A percentile compares a stretch with the other conserved stretches of the same genome.
These are phyloP conservation scores for Temnothorax longispinosus DNA, from an alignment of 1,140 invertebrate species.

Conservation along the genomic window DNA sequence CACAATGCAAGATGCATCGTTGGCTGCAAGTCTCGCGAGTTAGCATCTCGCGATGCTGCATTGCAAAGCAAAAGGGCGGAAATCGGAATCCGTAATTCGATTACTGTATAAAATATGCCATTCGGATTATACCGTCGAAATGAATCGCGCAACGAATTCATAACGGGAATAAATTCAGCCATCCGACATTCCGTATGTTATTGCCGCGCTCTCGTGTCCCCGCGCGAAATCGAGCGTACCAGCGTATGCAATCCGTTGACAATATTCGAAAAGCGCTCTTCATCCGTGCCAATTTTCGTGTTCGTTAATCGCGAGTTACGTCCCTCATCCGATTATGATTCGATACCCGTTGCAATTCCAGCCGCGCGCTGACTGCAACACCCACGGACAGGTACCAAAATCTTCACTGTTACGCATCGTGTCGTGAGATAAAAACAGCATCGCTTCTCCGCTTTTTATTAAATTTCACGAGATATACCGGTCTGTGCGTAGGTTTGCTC, in stretches of 20 bases:
- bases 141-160: slow-evolving; percentile 35
- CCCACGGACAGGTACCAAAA: slow-evolving; percentile 20
- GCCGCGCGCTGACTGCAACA: slow-evolving; percentile 11
- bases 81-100: slow-evolving; percentile 40
- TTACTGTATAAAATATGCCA: slow-evolving; percentile 25
- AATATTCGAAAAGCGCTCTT: slow-evolving; percentile 49
- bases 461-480: background rate
- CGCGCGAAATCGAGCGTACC: slow-evolving; percentile 21
- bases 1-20: slow-evolving; percentile 44
- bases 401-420: background rate
- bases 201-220: background rate
- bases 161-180: slow-evolving; percentile 36
- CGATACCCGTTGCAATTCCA: slow-evolving; percentile 56
- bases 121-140: slow-evolving; percentile 16
- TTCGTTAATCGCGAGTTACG: slow-evolving; percentile 55
- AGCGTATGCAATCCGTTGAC: slow-evolving; percentile 42
- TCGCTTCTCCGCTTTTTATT: background rate
- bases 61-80: slow-evolving; percentile 6
- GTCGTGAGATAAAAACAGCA: background rate
- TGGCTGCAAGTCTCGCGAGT: slow-evolving; percentile 34
- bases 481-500: background rate
- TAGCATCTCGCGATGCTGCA: background rate
- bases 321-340: slow-evolving; percentile 56
- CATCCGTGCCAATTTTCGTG: slow-evolving; percentile 56
- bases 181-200: background rate